phyloP scores from a whole-genome alignment of 2,113 vertebrate species.

The Chaenogobius annularis region DNA sequence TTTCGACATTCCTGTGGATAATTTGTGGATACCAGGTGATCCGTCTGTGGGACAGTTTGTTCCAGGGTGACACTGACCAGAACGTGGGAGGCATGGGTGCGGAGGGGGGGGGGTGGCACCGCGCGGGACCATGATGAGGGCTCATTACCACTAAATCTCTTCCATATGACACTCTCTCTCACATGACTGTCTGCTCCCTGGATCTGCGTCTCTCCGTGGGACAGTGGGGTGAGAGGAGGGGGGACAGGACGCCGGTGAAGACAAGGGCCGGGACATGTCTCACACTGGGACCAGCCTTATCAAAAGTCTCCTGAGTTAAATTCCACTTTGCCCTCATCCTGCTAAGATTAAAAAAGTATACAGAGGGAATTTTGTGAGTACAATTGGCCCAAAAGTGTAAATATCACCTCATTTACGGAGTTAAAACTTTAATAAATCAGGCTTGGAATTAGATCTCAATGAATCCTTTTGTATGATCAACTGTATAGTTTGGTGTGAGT shows the following conservation, averaged over 20 bases:
- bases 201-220: slow-evolving; percentile 53
- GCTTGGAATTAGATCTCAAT: no score
- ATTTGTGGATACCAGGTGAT: not conserved
- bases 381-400: no score
- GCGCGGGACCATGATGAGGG: slow-evolving; percentile 25
- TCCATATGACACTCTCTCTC: slow-evolving; percentile 89
- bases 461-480: no score
- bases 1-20: not conserved
- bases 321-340: slow-evolving; percentile 18
- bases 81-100: slow-evolving; percentile 33
- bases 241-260: slow-evolving; percentile 60
- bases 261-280: slow-evolving; percentile 59
- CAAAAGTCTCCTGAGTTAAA: slow-evolving; percentile 53
- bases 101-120: slow-evolving; percentile 54
- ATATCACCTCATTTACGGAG: no score
- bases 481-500: no score
- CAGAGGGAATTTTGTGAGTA: no score
- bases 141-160: slow-evolving; percentile 87
- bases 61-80: slow-evolving; percentile 72
- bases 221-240: slow-evolving; percentile 54
- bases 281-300: slow-evolving; percentile 70
- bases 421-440: no score
- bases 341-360: no score
- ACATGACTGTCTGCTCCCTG: slow-evolving; percentile 81
- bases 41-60: slow-evolving; percentile 31